Evolutionary conservation across 2,797 vertebrate species (phyloP).

Genomic region (Perdix hodgsoniae): DNA sequence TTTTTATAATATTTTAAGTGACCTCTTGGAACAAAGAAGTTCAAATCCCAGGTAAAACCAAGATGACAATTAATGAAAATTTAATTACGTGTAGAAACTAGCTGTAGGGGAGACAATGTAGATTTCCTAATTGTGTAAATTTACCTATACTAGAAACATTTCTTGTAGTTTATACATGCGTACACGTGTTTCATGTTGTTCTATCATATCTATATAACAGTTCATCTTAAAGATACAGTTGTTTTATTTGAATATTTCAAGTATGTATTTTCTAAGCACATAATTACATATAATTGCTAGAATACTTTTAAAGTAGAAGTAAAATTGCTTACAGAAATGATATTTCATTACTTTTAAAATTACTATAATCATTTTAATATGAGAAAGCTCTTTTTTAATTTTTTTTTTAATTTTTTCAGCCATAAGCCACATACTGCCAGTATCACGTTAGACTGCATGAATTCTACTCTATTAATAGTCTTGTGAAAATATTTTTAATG

Average conservation of each 20-base stretch:
- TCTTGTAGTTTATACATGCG: background rate
- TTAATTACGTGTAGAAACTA: background rate
- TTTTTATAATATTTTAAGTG: slow-evolving; percentile 16
- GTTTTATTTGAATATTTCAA: background rate
- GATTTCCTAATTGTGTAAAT: background rate
- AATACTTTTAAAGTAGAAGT: background rate
- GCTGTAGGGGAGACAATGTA: background rate
- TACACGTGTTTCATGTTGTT: background rate
- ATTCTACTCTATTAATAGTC: background rate
- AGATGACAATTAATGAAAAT: slow-evolving; percentile 25
- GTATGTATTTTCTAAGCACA: background rate
- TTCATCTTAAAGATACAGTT: background rate
- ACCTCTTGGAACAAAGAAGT: slow-evolving; percentile 1
- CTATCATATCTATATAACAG: background rate
- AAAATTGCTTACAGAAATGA: background rate
- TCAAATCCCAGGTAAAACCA: slow-evolving; percentile 3
- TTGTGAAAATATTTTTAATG: background rate
- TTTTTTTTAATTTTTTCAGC: background rate
- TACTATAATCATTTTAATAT: background rate
- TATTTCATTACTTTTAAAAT: background rate
- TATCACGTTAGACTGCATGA: background rate
- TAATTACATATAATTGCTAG: background rate
- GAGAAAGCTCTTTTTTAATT: background rate
- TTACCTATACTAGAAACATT: background rate
- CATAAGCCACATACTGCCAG: background rate